These are phyloP conservation scores for Lasioglossum pauxillum DNA, from an alignment of 2,888 invertebrate genomes.

Conservation along the genomic window DNA sequence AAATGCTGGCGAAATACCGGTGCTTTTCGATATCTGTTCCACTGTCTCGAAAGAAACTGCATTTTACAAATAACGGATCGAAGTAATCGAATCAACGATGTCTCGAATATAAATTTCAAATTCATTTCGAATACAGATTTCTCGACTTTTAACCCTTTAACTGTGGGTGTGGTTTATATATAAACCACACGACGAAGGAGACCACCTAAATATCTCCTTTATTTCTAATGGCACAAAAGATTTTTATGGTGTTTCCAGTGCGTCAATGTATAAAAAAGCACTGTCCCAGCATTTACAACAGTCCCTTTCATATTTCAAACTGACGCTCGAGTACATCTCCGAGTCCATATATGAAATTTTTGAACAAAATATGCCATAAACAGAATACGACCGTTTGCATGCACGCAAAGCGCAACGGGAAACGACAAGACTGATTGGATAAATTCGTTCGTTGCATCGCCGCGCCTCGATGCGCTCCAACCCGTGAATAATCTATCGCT, in stretches of 20 bases:
- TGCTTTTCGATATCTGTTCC: background rate
- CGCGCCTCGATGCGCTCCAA: background rate
- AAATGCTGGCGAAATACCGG: background rate
- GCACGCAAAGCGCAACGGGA: background rate
- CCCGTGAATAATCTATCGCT: slow-evolving; percentile 2
- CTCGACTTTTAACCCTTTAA: background rate
- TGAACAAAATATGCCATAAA: background rate
- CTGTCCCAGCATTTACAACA: too few relatives aligned
- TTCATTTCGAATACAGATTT: background rate
- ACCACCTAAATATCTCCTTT: too few relatives aligned
- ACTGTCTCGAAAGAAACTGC: background rate
- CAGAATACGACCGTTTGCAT: background rate
- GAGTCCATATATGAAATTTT: background rate
- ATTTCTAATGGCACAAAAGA: too few relatives aligned
- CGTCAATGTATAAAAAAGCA: too few relatives aligned
- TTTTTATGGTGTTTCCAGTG: too few relatives aligned
- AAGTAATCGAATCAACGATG: background rate
- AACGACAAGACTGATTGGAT: background rate
- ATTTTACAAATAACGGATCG: background rate
- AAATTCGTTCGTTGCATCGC: slow-evolving; percentile 1
- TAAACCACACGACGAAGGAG: too few relatives aligned
- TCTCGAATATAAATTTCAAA: background rate
- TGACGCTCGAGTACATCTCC: background rate
- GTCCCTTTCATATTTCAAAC: background rate
- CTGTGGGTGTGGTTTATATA: too few relatives aligned